A percentile compares a stretch with the other conserved stretches of the same genome.
Conservation (phyloP, 2,888 invertebrate genomes). For the Lymantria monacha region DNA sequence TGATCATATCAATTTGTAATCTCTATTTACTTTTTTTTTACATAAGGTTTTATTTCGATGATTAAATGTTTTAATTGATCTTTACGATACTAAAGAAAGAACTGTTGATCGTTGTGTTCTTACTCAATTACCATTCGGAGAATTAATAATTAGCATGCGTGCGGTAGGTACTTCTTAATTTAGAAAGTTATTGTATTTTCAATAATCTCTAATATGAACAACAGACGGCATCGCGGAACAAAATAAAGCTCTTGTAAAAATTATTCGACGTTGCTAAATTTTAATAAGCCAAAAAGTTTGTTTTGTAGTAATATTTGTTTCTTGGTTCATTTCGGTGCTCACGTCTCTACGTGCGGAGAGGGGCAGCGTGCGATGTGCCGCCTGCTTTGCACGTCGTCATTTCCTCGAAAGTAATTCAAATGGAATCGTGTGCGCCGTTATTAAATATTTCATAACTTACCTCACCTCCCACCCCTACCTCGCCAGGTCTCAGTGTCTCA, state of each 20-base stretch:
- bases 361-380: conserved; percentile 56
- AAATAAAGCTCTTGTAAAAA: conserved; percentile 26
- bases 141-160: too few species aligned
- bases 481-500: conserved; percentile 38
- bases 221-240: conserved; percentile 9
- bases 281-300: conserved; percentile 60
- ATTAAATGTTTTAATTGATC: too few species aligned
- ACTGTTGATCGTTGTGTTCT: too few species aligned
- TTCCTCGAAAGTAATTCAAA: conserved; percentile 82
- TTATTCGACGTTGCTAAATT: conserved; percentile 37
- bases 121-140: too few species aligned
- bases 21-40: too few species aligned
- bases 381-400: conserved; percentile 73
- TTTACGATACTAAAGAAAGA: too few species aligned
- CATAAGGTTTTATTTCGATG: too few species aligned
- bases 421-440: conserved; percentile 82
- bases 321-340: conserved; percentile 49
- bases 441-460: conserved; percentile 83
- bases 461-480: conserved; percentile 43
- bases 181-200: too few species aligned
- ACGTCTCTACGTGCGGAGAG: conserved; percentile 29
- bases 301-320: conserved; percentile 59
- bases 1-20: too few species aligned
- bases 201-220: too few species aligned
- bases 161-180: too few species aligned